Evolutionary conservation across 2,888 invertebrate species (phyloP).

Genomic region (Ceramica pisi): DNA sequence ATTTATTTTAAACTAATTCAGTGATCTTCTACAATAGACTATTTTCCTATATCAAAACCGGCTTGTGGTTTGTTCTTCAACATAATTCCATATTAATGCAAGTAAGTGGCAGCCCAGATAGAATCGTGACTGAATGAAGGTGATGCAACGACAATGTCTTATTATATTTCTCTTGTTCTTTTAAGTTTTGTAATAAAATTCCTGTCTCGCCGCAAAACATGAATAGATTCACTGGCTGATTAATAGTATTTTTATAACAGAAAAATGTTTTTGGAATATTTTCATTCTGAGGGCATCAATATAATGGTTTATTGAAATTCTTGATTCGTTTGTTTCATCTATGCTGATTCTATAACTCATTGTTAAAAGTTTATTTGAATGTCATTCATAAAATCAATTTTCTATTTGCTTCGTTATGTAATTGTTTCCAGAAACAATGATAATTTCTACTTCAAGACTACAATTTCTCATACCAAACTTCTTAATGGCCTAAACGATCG

Average conservation of each 20-base stretch:
- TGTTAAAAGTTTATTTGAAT: conserved; percentile 18
- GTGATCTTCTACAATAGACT: conserved; percentile 1
- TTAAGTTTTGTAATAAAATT: conserved; percentile 65
- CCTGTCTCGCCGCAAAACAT: conserved; percentile 27
- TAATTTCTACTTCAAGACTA: conserved; percentile 17
- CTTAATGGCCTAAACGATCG: conserved; percentile 58
- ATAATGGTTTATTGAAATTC: conserved; percentile 13
- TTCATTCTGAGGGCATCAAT: not conserved
- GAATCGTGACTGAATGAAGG: conserved; percentile 81
- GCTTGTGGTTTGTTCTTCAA: conserved; percentile 72
- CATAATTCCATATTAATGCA: conserved; percentile 81
- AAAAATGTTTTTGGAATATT: not conserved
- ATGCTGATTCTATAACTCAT: conserved; percentile 14
- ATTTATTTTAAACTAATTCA: conserved; percentile 11
- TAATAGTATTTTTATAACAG: conserved; percentile 14
- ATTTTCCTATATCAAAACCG: conserved; percentile 43
- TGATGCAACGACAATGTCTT: conserved; percentile 77
- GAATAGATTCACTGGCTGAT: conserved; percentile 14
- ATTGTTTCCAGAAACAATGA: not conserved
- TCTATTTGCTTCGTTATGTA: not conserved
- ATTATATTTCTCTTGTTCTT: conserved; percentile 63
- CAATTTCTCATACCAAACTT: conserved; percentile 9
- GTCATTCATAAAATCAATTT: not conserved
- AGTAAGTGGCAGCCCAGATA: conserved; percentile 82
- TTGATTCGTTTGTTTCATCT: not conserved